Evolutionary conservation across 2,797 vertebrate species (phyloP).

Genomic region (Microchirus variegatus): DNA sequence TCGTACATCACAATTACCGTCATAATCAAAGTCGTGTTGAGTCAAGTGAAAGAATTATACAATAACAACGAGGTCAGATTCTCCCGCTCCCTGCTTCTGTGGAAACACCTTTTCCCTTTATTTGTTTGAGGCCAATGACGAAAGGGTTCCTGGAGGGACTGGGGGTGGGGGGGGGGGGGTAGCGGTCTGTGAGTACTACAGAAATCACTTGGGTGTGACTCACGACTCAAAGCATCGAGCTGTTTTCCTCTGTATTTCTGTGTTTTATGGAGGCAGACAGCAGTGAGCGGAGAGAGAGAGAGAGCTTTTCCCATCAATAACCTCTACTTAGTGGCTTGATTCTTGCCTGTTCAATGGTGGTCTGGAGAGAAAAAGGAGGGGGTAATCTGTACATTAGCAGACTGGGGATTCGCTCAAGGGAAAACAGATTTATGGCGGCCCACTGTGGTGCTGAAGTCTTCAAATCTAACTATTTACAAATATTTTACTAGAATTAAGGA

Average conservation of each 20-base stretch:
- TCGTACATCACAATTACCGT: neutral
- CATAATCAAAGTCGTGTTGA: constrained; percentile 1
- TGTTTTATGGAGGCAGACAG: constrained; percentile 66
- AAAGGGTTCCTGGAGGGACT: constrained; percentile 62
- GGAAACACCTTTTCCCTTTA: constrained; percentile 6
- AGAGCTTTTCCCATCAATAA: constrained; percentile 74
- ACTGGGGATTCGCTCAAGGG: constrained; percentile 27
- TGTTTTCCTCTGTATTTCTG: constrained; percentile 59
- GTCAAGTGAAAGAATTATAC: neutral
- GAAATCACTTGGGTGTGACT: constrained; percentile 64
- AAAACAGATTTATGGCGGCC: constrained; percentile 28
- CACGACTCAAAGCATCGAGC: constrained; percentile 52
- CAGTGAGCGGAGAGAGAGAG: constrained; percentile 44
- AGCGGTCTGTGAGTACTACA: constrained; percentile 34
- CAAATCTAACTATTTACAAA: neutral
- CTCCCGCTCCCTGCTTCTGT: constrained; percentile 8
- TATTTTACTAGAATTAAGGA: too few species aligned
- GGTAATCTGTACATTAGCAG: constrained; percentile 51
- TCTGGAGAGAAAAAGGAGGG: constrained; percentile 41
- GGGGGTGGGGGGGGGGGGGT: too few species aligned
- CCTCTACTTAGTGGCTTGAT: constrained; percentile 63
- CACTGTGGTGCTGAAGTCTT: constrained; percentile 9
- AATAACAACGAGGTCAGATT: neutral
- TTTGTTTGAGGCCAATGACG: constrained; percentile 30
- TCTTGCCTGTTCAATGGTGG: constrained; percentile 49